These are phyloP conservation scores for Cantharis lateralis DNA, from an alignment of 2,888 invertebrate genomes.

Conservation along the genomic window DNA sequence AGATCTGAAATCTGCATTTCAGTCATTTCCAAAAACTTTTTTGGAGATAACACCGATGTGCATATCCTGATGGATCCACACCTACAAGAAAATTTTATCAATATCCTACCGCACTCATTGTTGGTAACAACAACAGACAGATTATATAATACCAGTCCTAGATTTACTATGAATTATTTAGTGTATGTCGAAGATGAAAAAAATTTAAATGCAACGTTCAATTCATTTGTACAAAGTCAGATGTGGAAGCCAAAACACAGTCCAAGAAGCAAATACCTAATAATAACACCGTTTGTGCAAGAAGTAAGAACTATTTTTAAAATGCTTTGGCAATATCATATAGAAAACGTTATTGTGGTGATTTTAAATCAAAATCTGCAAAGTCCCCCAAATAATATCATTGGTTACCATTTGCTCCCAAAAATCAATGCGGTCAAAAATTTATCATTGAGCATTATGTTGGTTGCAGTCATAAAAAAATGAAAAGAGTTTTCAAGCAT, in stretches of 20 bases:
- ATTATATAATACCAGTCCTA: not conserved
- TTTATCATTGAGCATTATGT: not conserved
- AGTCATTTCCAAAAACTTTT: not conserved
- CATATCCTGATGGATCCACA: not conserved
- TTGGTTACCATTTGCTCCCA: not conserved
- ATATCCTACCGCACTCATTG: not conserved
- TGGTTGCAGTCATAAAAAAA: not conserved
- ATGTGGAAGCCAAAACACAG: not conserved
- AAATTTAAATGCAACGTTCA: not conserved
- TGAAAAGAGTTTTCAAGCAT: not conserved
- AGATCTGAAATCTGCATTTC: not conserved
- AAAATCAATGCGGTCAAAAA: not conserved
- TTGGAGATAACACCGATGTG: not conserved
- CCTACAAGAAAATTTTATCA: not conserved
- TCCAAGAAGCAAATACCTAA: not conserved
- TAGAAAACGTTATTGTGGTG: not conserved
- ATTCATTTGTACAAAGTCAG: not conserved
- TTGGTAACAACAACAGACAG: not conserved
- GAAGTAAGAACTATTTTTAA: not conserved
- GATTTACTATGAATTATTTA: not conserved
- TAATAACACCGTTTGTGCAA: not conserved
- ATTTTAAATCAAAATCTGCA: not conserved
- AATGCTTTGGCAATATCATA: not conserved
- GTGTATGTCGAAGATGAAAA: not conserved
- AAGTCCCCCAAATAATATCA: not conserved